These are phyloP conservation scores for Trypoxylus dichotomus DNA, from an alignment of 1,140 invertebrate genomes.

Conservation along the genomic window DNA sequence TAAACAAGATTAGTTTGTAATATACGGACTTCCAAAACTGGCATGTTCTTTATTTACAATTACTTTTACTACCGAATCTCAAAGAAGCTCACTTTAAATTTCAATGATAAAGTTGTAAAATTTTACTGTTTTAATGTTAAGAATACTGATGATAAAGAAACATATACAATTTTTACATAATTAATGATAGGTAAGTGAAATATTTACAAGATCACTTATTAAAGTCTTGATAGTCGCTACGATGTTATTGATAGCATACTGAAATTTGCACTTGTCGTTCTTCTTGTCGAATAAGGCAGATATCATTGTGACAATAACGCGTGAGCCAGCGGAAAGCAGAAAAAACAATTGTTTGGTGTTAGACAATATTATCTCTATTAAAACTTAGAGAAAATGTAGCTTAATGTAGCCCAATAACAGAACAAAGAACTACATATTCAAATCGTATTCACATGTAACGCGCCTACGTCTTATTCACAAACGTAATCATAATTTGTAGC, in stretches of 20 bases:
- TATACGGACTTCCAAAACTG: background rate
- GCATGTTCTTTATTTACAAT: background rate
- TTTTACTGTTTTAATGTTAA: background rate
- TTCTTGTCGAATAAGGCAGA: background rate
- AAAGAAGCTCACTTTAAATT: background rate
- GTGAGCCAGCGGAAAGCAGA: background rate
- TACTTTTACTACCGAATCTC: too few species aligned
- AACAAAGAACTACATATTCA: background rate
- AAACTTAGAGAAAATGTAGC: conserved; percentile 13
- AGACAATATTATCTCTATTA: conserved; percentile 18
- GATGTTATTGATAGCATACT: background rate
- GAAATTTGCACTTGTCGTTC: background rate
- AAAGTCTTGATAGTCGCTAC: background rate
- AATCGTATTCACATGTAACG: background rate
- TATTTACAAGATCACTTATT: background rate
- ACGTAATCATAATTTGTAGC: background rate
- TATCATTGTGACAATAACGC: background rate
- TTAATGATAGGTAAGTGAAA: background rate
- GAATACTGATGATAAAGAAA: background rate
- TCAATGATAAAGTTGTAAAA: background rate
- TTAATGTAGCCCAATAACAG: conserved; percentile 16
- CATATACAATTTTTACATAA: conserved; percentile 1
- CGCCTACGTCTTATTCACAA: background rate
- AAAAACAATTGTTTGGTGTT: conserved; percentile 10
- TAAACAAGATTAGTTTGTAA: background rate